Evolutionary conservation across 2,888 invertebrate genomes (phyloP).

Genomic region (Cerceris ruficornis): DNA sequence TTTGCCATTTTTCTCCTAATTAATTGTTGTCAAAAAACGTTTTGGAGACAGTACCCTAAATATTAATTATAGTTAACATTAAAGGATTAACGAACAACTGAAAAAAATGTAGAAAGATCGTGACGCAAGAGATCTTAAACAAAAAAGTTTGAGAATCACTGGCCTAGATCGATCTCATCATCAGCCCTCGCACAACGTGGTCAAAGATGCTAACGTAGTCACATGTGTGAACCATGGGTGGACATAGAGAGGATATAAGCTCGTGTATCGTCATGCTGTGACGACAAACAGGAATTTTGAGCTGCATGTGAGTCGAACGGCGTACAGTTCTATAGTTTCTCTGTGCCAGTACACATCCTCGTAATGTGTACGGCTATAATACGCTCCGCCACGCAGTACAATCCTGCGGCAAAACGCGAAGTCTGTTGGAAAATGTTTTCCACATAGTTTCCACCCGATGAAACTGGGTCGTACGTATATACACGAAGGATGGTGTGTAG

Average conservation of each 20-base stretch:
- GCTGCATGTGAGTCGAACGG: constrained; percentile 60
- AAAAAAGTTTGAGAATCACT: too few relatives aligned
- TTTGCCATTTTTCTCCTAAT: too few relatives aligned
- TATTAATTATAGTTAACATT: too few relatives aligned
- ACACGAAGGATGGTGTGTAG: constrained; percentile 19
- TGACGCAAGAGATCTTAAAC: too few relatives aligned
- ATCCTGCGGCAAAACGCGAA: constrained; percentile 53
- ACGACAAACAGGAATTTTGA: constrained; percentile 37
- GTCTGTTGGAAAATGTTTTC: constrained; percentile 64
- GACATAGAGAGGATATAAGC: constrained; percentile 13
- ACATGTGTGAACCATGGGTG: background rate
- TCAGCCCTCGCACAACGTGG: too few relatives aligned
- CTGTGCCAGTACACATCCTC: constrained; percentile 12
- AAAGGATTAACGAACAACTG: too few relatives aligned
- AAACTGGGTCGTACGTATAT: constrained; percentile 61
- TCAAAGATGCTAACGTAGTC: too few relatives aligned
- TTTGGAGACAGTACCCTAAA: too few relatives aligned
- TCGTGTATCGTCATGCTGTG: constrained; percentile 6
- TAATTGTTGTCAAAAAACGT: too few relatives aligned
- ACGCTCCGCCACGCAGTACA: constrained; percentile 42
- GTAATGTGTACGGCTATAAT: constrained; percentile 39
- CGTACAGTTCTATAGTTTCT: constrained; percentile 20
- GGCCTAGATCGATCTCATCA: too few relatives aligned
- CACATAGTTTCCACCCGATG: constrained; percentile 54
- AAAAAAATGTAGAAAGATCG: too few relatives aligned